Base-by-base conservation (phyloP, 53 echinoderm and acorn worm genomes). In the Actinopyga echinites region DNA sequence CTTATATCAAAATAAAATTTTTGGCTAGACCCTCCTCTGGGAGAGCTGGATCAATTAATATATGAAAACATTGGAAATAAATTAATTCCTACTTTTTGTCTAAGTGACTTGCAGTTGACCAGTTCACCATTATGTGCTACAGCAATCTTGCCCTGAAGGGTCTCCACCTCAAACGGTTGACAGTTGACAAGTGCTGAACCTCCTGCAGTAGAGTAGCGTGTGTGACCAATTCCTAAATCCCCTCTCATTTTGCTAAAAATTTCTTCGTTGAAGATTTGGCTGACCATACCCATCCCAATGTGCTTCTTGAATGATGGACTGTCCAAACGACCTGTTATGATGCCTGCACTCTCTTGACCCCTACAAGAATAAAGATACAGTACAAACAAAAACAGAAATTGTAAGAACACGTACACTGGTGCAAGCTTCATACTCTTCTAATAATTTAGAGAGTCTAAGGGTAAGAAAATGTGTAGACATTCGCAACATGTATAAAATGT, bases 281-380 rank as follows among this genome's bases (percentile, higher is more conserved):
- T 90, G 26, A 99, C 99, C 83, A 94, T 65, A 13, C 94, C 99
- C 99, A 94, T 95, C 64, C 91, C 99, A 52, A 92, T 94, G 89
- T 99, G 99, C 67, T 95, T 99, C 57, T 80, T 85, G 65, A 95
- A 94, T n/a, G 84, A 57, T 34, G 88, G 60, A 30, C 84, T 73
- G 24, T 74, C 79, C 1, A 92, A 88, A 30, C 75, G 82, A 69
- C 94, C 92, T 30, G 99, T 99, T 56, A 99, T 69, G 20, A 99
- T 94, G n/a, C 99, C 99, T 2, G 94, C 92, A 85, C 99, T 99
- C 60, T 99, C 99, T 79, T 99, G 99, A 29, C 99, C 99, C 37
- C 99, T 94, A 67, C 34, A 22, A n/a, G n/a, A n/a, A n/a, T n/a
- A n/a, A n/a, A n/a, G n/a, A n/a, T n/a, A n/a, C n/a, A n/a, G n/a